Evolutionary conservation across 2,888 invertebrate species (phyloP).

Genomic region (Theretra japonica): DNA sequence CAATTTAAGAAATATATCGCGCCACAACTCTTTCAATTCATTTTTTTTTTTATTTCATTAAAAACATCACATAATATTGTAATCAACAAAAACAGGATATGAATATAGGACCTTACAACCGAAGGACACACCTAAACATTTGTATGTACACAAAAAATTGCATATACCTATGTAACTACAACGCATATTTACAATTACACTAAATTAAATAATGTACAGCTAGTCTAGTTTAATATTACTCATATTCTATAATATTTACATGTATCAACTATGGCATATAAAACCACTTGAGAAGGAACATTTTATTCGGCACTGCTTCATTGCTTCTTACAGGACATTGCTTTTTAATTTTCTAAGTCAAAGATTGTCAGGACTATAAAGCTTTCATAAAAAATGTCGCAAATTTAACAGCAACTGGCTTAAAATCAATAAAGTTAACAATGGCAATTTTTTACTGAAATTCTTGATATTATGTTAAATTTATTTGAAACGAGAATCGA

Average conservation of each 20-base stretch:
- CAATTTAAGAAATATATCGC: too few relatives aligned
- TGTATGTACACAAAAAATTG: slow-evolving; percentile 67
- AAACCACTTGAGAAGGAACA: slow-evolving; percentile 59
- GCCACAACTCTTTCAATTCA: too few relatives aligned
- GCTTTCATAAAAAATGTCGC: too few relatives aligned
- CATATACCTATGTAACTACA: slow-evolving; percentile 49
- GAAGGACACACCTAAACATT: slow-evolving; percentile 38
- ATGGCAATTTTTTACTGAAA: neutral
- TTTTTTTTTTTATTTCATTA: too few relatives aligned
- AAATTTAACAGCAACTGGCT: too few relatives aligned
- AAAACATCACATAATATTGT: too few relatives aligned
- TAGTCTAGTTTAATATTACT: slow-evolving; percentile 49
- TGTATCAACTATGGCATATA: slow-evolving; percentile 59
- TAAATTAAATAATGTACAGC: slow-evolving; percentile 42
- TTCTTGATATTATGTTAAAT: neutral
- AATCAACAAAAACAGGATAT: too few relatives aligned
- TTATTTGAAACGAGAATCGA: neutral
- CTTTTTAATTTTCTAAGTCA: neutral
- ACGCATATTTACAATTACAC: slow-evolving; percentile 59
- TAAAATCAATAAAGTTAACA: too few relatives aligned
- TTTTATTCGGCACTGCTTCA: slow-evolving; percentile 37
- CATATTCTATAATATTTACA: slow-evolving; percentile 49
- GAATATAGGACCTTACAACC: neutral
- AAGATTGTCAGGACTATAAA: neutral
- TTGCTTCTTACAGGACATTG: neutral